These are phyloP conservation scores for Zaprionus africanus DNA, from an alignment of 1,140 invertebrate species.

Conservation along the genomic window DNA sequence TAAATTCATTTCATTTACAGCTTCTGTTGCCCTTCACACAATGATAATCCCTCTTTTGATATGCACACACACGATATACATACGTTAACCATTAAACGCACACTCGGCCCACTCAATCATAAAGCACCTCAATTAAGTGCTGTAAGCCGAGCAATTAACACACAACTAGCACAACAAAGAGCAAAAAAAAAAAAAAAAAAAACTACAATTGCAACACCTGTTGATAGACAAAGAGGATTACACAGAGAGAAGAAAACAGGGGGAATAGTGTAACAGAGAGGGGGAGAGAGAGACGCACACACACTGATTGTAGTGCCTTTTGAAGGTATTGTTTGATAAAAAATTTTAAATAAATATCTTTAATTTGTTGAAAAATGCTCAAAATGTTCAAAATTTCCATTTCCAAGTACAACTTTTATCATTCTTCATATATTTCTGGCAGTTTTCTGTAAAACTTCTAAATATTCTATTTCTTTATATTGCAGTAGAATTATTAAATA, in stretches of 20 bases:
- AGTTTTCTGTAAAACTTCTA: no score
- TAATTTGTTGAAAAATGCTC: neutral
- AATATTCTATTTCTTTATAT: no score
- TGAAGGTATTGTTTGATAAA: neutral
- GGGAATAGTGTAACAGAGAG: neutral
- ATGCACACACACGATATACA: constrained; percentile 3
- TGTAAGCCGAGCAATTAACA: constrained; percentile 10
- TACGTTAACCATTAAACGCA: neutral
- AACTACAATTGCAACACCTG: constrained; percentile 16
- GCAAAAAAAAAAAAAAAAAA: neutral
- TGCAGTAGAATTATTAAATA: no score
- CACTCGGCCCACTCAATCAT: constrained; percentile 8
- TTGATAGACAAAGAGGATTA: constrained; percentile 10
- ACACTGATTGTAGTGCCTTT: neutral
- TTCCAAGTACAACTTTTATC: no score
- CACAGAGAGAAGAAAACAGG: neutral
- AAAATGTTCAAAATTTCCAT: no score
- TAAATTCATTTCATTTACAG: neutral
- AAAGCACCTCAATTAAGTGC: constrained; percentile 13
- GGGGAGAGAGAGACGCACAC: neutral
- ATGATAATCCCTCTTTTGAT: constrained; percentile 3
- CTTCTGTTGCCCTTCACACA: neutral
- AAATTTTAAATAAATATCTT: neutral
- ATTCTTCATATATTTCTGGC: no score
- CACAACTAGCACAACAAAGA: constrained; percentile 11